phyloP scores from a whole-genome alignment of 2,888 invertebrate genomes.

The Dione juno region DNA sequence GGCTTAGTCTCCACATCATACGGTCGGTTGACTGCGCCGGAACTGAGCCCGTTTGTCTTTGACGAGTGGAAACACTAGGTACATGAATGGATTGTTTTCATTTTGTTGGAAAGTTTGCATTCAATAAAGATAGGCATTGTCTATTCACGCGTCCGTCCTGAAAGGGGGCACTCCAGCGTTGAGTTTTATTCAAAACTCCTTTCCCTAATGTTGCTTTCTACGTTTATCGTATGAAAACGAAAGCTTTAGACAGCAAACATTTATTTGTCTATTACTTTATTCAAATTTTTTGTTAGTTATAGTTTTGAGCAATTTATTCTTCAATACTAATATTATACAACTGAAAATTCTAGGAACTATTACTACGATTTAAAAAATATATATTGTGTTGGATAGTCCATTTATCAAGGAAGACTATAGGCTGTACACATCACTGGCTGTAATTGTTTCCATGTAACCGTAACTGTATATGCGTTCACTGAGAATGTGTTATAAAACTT shows the following conservation, averaged over 20 bases:
- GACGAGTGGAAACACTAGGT: conserved; percentile 37
- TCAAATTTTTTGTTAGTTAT: no score
- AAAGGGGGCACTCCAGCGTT: conserved; percentile 5
- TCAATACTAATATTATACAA: no score
- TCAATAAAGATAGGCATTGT: conserved; percentile 19
- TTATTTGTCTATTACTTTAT: background rate
- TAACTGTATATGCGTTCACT: no score
- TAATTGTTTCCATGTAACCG: no score
- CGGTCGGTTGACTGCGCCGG: conserved; percentile 42
- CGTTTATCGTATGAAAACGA: conserved; percentile 12
- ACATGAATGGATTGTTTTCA: conserved; percentile 25
- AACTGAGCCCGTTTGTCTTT: conserved; percentile 43
- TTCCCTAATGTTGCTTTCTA: conserved; percentile 20
- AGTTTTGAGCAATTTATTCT: background rate
- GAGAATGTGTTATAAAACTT: no score
- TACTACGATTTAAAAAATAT: no score
- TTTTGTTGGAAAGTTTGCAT: conserved; percentile 24
- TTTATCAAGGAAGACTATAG: no score
- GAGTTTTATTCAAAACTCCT: background rate
- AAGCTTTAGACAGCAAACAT: background rate
- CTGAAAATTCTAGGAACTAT: no score
- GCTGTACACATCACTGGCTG: no score
- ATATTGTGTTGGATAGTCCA: no score
- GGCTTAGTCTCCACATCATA: conserved; percentile 36
- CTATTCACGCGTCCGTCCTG: conserved; percentile 17